Conservation (phyloP, 2,888 invertebrate genomes). For the Teleogryllus oceanicus region DNA sequence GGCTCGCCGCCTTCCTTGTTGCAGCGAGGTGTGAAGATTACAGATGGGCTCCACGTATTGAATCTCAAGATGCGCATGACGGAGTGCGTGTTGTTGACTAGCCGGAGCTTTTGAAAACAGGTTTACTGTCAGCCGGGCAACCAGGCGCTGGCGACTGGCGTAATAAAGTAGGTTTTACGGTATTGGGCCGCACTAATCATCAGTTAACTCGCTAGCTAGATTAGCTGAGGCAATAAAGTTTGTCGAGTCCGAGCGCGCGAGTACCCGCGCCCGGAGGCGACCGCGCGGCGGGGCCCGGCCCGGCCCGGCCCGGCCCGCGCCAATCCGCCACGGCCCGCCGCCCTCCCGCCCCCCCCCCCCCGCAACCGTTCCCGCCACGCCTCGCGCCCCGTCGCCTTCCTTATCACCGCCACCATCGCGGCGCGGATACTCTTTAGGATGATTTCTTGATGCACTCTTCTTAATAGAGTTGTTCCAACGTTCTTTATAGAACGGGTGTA, state of each 20-base stretch:
- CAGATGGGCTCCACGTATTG: not conserved
- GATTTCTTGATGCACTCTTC: constrained; percentile 18
- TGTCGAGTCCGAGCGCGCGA: not conserved
- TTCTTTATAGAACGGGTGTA: constrained; percentile 18
- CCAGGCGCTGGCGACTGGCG: constrained; percentile 11
- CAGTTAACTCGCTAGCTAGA: constrained; percentile 18
- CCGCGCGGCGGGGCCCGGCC: not conserved
- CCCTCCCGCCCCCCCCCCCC: not conserved
- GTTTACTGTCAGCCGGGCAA: constrained; percentile 9
- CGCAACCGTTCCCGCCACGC: not conserved
- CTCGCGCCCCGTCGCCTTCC: not conserved
- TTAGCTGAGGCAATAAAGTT: constrained; percentile 18
- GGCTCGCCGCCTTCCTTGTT: not conserved
- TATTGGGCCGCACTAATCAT: constrained; percentile 11
- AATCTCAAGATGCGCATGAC: not conserved
- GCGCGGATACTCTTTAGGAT: constrained; percentile 18
- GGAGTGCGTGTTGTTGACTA: constrained; percentile 3
- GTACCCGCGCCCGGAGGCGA: not conserved
- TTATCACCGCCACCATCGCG: constrained; percentile 11
- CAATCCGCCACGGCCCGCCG: not conserved
- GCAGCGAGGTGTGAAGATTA: not conserved
- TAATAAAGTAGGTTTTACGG: constrained; percentile 11
- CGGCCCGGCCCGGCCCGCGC: not conserved
- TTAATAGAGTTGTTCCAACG: constrained; percentile 2
- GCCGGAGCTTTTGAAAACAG: constrained; percentile 3